Base-by-base conservation (phyloP, 2,797 vertebrate genomes). In the Lacerta viridis region DNA sequence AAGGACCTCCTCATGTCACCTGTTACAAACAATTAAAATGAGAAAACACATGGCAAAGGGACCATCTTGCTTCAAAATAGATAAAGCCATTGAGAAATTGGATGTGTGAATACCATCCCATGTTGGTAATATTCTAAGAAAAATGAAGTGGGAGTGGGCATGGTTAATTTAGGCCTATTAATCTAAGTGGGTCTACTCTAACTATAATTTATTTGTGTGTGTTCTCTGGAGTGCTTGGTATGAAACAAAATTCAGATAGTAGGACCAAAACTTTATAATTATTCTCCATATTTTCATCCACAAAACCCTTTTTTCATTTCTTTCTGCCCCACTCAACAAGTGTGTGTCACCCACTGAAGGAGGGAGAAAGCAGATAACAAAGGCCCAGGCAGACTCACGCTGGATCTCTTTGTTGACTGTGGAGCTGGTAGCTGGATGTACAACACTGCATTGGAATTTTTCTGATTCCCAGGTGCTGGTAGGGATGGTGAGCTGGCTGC, bases 391-490 rank as follows among this genome's bases (percentile, higher is more conserved):
- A 27, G 13, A 72, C 66, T 83, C 25, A 64, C 80, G 20, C 10
- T 61, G 33, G 0, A 15, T 4, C 0, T 7, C 6, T 27, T 0
- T 8, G 7, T 0, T 43, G 6, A 0, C 0, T 5, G 0, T 2
- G n/a, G 1, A 29, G 0, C 0, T 0, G 1, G 90, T 61, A 0
- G 64, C 13, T 0, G 1, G 0, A 0, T 94, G 93, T 0, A 0
- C 0, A 39, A 94, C 92, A 0, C 1, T 87, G 87, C 95, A 95
- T 13, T 72, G 91, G 90, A 91, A 85, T 1, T 0, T 5, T 33
- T 68, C 0, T 5, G 46, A 75, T 1, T 69, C 5, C 87, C 4
- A 71, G 2, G 7, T 64, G 0, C 3, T 0, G 8, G 2, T 36
- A 0, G 36, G 46, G 46, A 59, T 0, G 0, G 64, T 90, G 61